A percentile compares a stretch with the other conserved stretches of the same genome.
Conservation (phyloP, 2,113 vertebrate genomes). For the Geococcyx californianus region DNA sequence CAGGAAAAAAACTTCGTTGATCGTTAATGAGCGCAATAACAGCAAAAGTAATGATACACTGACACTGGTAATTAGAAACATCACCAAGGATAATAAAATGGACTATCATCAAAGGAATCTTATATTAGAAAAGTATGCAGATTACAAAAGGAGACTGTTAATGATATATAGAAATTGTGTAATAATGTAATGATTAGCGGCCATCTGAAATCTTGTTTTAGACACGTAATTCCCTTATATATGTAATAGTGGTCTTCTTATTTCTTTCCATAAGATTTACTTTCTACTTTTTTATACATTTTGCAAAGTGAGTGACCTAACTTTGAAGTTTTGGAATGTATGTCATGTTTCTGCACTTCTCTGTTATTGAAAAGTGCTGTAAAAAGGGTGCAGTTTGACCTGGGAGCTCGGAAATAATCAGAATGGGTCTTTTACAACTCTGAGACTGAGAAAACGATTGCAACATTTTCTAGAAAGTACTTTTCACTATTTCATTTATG, state of each 20-base stretch:
- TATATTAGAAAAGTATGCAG: background rate
- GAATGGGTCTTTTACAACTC: background rate
- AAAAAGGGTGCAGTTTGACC: background rate
- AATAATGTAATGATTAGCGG: background rate
- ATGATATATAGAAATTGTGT: background rate
- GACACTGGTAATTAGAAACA: constrained; percentile 22
- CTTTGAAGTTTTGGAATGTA: background rate
- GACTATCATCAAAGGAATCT: background rate
- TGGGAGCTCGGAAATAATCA: background rate
- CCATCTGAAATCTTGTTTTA: background rate
- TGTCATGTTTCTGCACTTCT: background rate
- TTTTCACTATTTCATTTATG: background rate
- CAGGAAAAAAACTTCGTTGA: background rate
- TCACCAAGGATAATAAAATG: background rate
- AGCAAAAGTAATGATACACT: background rate
- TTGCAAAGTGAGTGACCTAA: background rate
- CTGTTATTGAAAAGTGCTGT: background rate
- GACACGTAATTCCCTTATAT: background rate
- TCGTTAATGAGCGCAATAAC: background rate
- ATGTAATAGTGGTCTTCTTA: background rate
- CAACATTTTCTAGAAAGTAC: background rate
- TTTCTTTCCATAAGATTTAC: background rate
- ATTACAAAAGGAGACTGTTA: background rate
- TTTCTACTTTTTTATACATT: background rate
- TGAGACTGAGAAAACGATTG: background rate